Conservation (phyloP, 2,888 invertebrate species). For the Drosophila glabriapex region DNA sequence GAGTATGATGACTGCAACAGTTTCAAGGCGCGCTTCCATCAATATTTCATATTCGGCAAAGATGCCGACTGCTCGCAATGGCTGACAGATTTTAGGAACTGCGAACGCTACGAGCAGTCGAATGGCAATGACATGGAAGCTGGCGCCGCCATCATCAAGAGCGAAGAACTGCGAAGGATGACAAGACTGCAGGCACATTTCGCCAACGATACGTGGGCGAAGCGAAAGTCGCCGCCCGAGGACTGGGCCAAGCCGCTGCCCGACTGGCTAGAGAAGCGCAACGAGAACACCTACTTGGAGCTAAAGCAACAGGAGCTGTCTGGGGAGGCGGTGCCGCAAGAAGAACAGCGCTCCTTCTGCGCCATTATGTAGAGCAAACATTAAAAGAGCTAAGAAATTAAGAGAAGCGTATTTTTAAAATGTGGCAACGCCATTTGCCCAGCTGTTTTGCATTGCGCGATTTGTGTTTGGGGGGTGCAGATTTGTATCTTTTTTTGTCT, state of each 20-base stretch:
- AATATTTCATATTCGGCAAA: slow-evolving; percentile 93
- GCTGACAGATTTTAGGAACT: slow-evolving; percentile 92
- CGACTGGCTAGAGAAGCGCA: slow-evolving; percentile 89
- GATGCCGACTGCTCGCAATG: slow-evolving; percentile 91
- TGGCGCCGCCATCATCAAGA: slow-evolving; percentile 88
- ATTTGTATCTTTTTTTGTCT: not conserved
- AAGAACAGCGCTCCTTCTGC: slow-evolving; percentile 70
- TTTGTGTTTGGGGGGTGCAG: slow-evolving; percentile 29
- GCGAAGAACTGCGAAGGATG: slow-evolving; percentile 89
- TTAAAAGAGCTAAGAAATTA: slow-evolving; percentile 7
- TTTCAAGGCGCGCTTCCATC: slow-evolving; percentile 91
- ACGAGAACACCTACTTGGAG: slow-evolving; percentile 89
- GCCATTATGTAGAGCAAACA: slow-evolving; percentile 76
- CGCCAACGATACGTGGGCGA: slow-evolving; percentile 92
- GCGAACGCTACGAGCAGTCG: slow-evolving; percentile 88
- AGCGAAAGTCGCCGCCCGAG: slow-evolving; percentile 90
- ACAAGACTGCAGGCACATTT: slow-evolving; percentile 89
- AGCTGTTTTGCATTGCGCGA: slow-evolving; percentile 50
- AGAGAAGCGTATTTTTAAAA: not conserved
- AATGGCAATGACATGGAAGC: slow-evolving; percentile 88
- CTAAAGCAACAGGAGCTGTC: slow-evolving; percentile 88
- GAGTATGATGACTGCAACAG: slow-evolving; percentile 93
- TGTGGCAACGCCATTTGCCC: slow-evolving; percentile 47
- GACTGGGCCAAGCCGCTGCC: slow-evolving; percentile 94
- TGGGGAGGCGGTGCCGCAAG: slow-evolving; percentile 78